Percentiles rank a stretch among this genome's conserved stretches.
Evolutionary conservation across 2,797 vertebrate genomes (phyloP).

Genomic region (Melanotaenia trifasciata): DNA sequence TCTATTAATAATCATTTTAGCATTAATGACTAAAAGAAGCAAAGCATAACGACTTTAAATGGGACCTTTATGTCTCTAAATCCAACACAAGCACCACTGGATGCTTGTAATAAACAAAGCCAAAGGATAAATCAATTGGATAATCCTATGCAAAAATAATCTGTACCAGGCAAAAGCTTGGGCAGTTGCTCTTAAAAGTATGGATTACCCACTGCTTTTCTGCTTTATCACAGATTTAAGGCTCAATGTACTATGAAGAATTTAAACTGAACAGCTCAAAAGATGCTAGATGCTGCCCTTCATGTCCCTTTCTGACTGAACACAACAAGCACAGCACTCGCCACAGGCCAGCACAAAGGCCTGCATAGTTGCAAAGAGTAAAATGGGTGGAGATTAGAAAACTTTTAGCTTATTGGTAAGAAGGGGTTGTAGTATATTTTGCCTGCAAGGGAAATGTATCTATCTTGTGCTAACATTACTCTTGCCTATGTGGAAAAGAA

Average conservation of each 20-base stretch:
- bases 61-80: background rate
- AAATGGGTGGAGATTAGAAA: background rate
- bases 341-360: background rate
- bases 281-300: background rate
- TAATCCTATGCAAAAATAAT: background rate
- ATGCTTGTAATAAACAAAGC: background rate
- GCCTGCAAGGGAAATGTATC: background rate
- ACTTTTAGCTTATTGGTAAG: background rate
- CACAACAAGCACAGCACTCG: background rate
- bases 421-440: background rate
- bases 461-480: background rate
- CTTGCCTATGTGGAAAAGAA: background rate
- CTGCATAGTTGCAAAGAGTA: background rate
- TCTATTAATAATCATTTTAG: background rate
- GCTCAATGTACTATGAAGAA: background rate
- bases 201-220: background rate
- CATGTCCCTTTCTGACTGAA: background rate
- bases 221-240: background rate
- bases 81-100: background rate
- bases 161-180: background rate
- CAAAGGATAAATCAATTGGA: background rate
- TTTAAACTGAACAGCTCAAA: background rate
- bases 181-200: background rate
- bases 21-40: background rate
- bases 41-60: background rate